Percentiles rank a stretch among this genome's conserved stretches.
These are phyloP conservation scores for Hypercompe scribonia DNA, from an alignment of 2,888 invertebrate species.

Conservation along the genomic window DNA sequence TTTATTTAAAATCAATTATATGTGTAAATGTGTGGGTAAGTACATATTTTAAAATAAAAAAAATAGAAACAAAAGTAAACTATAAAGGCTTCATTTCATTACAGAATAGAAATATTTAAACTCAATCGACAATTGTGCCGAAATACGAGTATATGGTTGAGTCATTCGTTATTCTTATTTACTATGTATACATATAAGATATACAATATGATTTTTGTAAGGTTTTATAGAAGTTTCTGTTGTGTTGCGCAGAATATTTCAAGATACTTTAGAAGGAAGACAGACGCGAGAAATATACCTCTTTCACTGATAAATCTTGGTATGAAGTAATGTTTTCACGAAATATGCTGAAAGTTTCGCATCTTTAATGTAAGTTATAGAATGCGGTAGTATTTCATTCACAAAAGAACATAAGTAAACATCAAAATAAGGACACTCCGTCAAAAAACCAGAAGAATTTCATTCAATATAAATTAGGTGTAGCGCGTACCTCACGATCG, in stretches of 20 bases:
- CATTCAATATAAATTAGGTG: conserved; percentile 52
- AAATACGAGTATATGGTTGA: conserved; percentile 8
- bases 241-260: neutral
- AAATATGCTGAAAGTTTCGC: conserved; percentile 48
- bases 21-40: neutral
- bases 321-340: conserved; percentile 18
- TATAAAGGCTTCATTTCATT: conserved; percentile 6
- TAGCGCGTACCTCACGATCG: conserved; percentile 43
- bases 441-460: conserved; percentile 11
- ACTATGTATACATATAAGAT: neutral
- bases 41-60: neutral
- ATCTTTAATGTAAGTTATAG: conserved; percentile 36
- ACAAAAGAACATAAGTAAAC: conserved; percentile 10
- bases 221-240: neutral
- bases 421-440: conserved; percentile 10
- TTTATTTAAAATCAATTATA: neutral
- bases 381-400: conserved; percentile 16
- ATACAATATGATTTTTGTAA: neutral
- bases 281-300: neutral
- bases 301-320: conserved; percentile 6
- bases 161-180: conserved; percentile 8
- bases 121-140: neutral
- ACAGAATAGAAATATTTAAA: conserved; percentile 12
- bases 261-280: neutral
- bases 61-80: conserved; percentile 5